Conservation (phyloP, 2,888 invertebrate genomes). For the Sphaeridia pumilis region DNA sequence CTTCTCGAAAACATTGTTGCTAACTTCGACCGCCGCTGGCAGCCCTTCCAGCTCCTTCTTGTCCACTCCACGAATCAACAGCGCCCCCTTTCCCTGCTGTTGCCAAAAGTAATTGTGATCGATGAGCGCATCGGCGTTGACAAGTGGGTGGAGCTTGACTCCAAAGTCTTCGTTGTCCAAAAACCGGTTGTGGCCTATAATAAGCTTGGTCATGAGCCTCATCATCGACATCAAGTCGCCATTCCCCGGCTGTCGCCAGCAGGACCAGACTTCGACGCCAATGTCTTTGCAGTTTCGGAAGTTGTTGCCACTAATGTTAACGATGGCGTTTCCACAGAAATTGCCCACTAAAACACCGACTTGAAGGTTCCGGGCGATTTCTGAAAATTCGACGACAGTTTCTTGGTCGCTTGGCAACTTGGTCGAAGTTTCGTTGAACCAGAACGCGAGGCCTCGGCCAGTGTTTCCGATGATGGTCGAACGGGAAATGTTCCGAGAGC, state of each 20-base stretch:
- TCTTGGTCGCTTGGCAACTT: conserved; percentile 72
- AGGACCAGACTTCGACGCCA: conserved; percentile 70
- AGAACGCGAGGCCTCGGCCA: conserved; percentile 77
- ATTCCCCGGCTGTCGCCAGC: conserved; percentile 50
- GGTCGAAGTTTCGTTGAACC: conserved; percentile 79
- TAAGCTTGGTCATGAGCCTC: conserved; percentile 41
- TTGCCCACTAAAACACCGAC: conserved; percentile 86
- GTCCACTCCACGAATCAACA: conserved; percentile 69
- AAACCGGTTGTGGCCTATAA: conserved; percentile 73
- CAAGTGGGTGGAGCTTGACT: conserved; percentile 65
- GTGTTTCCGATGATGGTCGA: conserved; percentile 74
- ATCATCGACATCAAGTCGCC: conserved; percentile 19
- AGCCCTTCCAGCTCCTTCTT: conserved; percentile 67
- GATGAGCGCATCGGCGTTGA: conserved; percentile 63
- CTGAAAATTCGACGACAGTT: conserved; percentile 72
- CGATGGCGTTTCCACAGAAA: conserved; percentile 63
- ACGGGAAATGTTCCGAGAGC: conserved; percentile 79
- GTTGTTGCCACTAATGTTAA: conserved; percentile 85
- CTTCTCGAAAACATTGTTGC: conserved; percentile 77
- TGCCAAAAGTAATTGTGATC: conserved; percentile 81
- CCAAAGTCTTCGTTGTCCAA: conserved; percentile 57
- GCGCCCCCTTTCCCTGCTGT: conserved; percentile 61
- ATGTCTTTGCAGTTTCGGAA: conserved; percentile 68
- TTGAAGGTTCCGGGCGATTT: conserved; percentile 74
- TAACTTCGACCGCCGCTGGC: conserved; percentile 57